These are phyloP conservation scores for Porites rus DNA, from an alignment of 92 coral and sea anemone genomes.

Conservation along the genomic window DNA sequence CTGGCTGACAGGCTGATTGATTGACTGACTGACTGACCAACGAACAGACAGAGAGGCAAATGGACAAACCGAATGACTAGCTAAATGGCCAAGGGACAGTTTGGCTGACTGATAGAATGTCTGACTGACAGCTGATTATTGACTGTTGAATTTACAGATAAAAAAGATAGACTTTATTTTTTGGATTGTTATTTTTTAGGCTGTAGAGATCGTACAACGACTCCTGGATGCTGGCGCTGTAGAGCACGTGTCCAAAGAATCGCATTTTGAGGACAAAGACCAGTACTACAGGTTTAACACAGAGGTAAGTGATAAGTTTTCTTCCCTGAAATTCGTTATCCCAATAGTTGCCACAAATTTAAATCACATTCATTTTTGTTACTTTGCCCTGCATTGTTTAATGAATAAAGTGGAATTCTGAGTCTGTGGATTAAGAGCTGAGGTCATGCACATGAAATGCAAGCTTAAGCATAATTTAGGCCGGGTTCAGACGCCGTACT, in stretches of 20 bases:
- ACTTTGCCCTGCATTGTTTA: too few relatives aligned
- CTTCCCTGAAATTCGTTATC: not conserved
- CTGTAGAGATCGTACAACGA: conserved; percentile 75
- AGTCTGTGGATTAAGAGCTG: too few relatives aligned
- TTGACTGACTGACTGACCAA: not conserved
- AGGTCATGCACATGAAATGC: too few relatives aligned
- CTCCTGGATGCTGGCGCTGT: conserved; percentile 73
- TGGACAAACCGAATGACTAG: not conserved
- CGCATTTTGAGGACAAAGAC: conserved; percentile 81
- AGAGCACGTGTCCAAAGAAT: conserved; percentile 86
- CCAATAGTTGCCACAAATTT: too few relatives aligned
- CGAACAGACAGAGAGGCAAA: not conserved
- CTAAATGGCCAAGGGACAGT: not conserved
- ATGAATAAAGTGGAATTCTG: too few relatives aligned
- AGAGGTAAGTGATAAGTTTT: conserved; percentile 16
- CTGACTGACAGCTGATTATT: not conserved
- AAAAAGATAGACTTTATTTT: too few relatives aligned
- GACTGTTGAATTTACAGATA: not conserved
- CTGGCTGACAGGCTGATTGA: not conserved
- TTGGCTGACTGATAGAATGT: not conserved
- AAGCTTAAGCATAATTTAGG: too few relatives aligned
- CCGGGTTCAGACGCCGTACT: too few relatives aligned
- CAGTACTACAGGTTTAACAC: conserved; percentile 85
- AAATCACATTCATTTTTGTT: too few relatives aligned
- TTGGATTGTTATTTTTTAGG: conserved; percentile 48